phyloP scores from a whole-genome alignment of 2,113 vertebrate species.

The Brachyhypopomus gauderio region DNA sequence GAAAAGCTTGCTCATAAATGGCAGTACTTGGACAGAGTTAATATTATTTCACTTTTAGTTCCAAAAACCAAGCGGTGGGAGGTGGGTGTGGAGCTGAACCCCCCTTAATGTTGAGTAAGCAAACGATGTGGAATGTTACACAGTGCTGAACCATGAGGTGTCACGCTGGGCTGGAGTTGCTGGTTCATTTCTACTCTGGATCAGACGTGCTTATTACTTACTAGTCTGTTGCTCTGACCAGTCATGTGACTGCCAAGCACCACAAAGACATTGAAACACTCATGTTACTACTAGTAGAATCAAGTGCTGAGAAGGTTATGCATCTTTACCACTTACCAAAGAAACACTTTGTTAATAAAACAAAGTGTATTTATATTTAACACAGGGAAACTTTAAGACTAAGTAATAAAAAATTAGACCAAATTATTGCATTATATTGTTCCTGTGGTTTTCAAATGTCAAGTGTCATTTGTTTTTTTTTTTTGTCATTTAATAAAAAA shows the following conservation, averaged over 20 bases:
- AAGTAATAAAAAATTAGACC: no score
- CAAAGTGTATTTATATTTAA: no score
- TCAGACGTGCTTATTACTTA: neutral
- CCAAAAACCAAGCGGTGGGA: neutral
- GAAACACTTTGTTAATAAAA: no score
- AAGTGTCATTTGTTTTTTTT: no score
- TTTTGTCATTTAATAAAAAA: no score
- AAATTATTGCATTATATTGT: no score
- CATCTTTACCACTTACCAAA: no score
- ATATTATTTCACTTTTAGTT: neutral
- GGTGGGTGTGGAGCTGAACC: neutral
- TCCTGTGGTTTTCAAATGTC: no score
- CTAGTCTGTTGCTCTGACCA: neutral
- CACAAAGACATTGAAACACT: neutral
- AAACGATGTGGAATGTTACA: neutral
- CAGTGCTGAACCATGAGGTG: neutral
- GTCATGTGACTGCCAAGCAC: neutral
- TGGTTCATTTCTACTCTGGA: neutral
- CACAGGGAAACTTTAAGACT: no score
- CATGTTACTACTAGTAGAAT: neutral
- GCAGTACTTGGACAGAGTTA: neutral
- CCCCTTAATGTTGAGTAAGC: neutral
- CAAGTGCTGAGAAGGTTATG: no score
- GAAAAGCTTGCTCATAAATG: no score
- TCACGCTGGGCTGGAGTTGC: neutral